phyloP scores from a whole-genome alignment of 2,113 vertebrate species.

The Ondatra zibethicus region DNA sequence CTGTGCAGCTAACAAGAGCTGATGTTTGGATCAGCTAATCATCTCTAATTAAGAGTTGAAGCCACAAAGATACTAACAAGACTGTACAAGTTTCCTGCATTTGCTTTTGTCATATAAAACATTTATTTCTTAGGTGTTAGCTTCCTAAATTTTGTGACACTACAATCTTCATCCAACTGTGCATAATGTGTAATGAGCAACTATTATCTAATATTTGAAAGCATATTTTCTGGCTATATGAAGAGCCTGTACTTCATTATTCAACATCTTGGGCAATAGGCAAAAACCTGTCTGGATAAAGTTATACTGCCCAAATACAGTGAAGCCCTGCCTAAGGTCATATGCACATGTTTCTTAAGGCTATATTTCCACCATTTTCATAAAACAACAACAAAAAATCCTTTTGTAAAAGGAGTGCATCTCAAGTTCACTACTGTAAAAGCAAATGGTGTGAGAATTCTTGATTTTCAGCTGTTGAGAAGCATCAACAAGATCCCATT shows the following conservation, averaged over 20 bases:
- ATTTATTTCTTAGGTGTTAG: constrained; percentile 45
- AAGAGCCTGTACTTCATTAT: constrained; percentile 1
- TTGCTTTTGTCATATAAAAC: constrained; percentile 28
- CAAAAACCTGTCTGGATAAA: not conserved
- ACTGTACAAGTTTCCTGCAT: not conserved
- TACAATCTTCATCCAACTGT: not conserved
- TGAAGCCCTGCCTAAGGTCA: not conserved
- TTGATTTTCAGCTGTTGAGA: not conserved
- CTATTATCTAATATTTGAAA: constrained; percentile 25
- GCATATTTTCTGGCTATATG: constrained; percentile 60
- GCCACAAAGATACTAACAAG: not conserved
- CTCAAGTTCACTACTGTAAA: too few relatives aligned
- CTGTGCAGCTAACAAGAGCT: not conserved
- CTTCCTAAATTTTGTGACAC: constrained; percentile 15
- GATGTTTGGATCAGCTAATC: not conserved
- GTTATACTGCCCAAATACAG: not conserved
- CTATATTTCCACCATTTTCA: not conserved
- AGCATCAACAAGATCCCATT: not conserved
- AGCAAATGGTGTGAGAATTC: not conserved
- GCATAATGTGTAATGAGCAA: constrained; percentile 31
- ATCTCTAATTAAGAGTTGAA: too few relatives aligned
- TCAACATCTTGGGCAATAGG: not conserved
- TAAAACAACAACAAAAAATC: not conserved
- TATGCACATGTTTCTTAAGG: too few relatives aligned
- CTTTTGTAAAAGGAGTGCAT: not conserved